These are phyloP conservation scores for Ceratoteleas bidentatus DNA, from an alignment of 1,140 invertebrate species.

Conservation along the genomic window DNA sequence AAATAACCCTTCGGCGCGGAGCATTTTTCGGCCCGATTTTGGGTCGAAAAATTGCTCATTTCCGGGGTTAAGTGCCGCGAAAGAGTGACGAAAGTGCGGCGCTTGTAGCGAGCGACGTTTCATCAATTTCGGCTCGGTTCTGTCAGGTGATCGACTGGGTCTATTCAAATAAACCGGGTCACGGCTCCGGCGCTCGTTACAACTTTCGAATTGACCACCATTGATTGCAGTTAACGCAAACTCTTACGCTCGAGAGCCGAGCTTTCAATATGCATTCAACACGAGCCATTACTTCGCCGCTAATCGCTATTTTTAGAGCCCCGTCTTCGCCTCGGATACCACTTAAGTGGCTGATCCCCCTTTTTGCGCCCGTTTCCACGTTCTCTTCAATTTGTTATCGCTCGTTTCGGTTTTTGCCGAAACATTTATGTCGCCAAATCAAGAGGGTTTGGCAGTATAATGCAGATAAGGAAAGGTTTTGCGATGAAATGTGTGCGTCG, in stretches of 20 bases:
- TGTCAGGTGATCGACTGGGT: conserved; percentile 63
- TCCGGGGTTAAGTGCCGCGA: too few relatives aligned
- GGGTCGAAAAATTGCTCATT: too few relatives aligned
- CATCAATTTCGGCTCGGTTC: conserved; percentile 26
- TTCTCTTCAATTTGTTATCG: neutral
- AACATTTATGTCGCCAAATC: too few relatives aligned
- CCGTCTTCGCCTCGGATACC: neutral
- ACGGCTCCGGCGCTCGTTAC: conserved; percentile 52
- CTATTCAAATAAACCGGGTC: conserved; percentile 64
- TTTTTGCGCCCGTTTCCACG: neutral
- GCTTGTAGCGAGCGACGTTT: neutral
- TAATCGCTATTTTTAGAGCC: conserved; percentile 20
- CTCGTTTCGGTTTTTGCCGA: neutral
- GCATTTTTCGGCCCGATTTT: too few relatives aligned
- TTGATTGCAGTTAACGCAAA: conserved; percentile 54
- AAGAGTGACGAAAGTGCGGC: neutral
- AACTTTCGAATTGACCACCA: conserved; percentile 55
- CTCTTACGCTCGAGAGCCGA: conserved; percentile 32
- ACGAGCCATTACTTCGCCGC: conserved; percentile 20
- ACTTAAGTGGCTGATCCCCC: neutral
- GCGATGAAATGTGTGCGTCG: too few relatives aligned
- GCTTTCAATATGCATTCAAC: conserved; percentile 35
- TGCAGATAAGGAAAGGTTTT: too few relatives aligned
- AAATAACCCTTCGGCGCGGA: too few relatives aligned
- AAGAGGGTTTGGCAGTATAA: too few relatives aligned